phyloP scores from a whole-genome alignment of 2,888 invertebrate species.

The Epicampocera succincta region DNA sequence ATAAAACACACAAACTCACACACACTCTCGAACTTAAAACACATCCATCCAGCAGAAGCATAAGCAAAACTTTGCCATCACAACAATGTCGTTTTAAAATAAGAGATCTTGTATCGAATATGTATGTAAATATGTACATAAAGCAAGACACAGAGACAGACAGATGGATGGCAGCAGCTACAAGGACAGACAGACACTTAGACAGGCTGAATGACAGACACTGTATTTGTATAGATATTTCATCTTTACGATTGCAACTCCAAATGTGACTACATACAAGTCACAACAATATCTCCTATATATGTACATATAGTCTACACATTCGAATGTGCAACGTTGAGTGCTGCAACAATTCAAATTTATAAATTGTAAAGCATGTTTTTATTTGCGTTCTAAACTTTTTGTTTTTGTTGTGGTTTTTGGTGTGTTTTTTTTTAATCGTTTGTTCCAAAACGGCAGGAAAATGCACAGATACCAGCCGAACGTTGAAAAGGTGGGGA shows the following conservation, averaged over 20 bases:
- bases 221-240: slow-evolving; percentile 50
- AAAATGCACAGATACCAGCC: slow-evolving; percentile 11
- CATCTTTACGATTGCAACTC: slow-evolving; percentile 28
- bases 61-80: slow-evolving; percentile 35
- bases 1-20: slow-evolving; percentile 60
- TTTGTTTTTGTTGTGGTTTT: no score
- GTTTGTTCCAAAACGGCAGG: slow-evolving; percentile 23
- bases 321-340: background rate
- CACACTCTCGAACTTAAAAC: slow-evolving; percentile 1
- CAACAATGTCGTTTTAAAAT: slow-evolving; percentile 54
- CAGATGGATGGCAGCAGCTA: slow-evolving; percentile 27
- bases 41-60: background rate
- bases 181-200: slow-evolving; percentile 44
- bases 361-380: slow-evolving; percentile 46
- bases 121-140: slow-evolving; percentile 8
- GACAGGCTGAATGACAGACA: slow-evolving; percentile 55
- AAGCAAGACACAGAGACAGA: slow-evolving; percentile 20
- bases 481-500: slow-evolving; percentile 20
- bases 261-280: slow-evolving; percentile 4
- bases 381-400: slow-evolving; percentile 5
- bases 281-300: slow-evolving; percentile 42
- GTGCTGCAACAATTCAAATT: slow-evolving; percentile 49
- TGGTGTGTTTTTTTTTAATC: slow-evolving; percentile 16
- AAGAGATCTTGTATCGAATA: slow-evolving; percentile 24
- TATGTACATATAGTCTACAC: slow-evolving; percentile 26